These are phyloP conservation scores for Trogon melanurus DNA, from an alignment of 2,113 vertebrate species.

Conservation along the genomic window DNA sequence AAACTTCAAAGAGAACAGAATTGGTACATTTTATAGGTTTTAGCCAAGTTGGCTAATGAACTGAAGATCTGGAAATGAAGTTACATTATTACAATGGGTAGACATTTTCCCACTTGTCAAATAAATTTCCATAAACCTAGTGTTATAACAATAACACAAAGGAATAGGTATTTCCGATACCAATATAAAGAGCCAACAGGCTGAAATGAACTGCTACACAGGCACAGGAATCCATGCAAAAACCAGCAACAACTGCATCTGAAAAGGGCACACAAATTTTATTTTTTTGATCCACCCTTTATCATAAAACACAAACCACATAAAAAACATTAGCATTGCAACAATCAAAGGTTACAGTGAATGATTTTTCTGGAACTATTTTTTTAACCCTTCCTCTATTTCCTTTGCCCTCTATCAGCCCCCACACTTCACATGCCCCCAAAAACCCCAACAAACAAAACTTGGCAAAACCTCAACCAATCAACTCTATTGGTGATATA, in stretches of 20 bases:
- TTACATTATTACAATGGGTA: conserved; percentile 38
- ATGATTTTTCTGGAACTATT: not conserved
- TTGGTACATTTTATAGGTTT: conserved; percentile 29
- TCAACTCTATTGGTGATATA: not conserved
- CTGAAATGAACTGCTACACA: not conserved
- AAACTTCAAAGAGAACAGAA: conserved; percentile 64
- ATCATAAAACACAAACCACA: not conserved
- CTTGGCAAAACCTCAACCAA: not conserved
- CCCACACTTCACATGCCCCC: not conserved
- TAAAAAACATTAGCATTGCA: not conserved
- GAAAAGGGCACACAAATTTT: not conserved
- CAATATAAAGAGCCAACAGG: not conserved
- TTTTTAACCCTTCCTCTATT: not conserved
- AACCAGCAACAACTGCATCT: not conserved
- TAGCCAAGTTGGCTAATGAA: conserved; percentile 61
- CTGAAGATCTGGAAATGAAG: conserved; percentile 62
- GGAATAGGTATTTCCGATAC: conserved; percentile 35
- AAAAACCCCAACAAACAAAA: not conserved
- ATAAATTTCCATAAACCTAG: conserved; percentile 51
- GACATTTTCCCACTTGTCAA: conserved; percentile 59
- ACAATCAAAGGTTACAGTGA: not conserved
- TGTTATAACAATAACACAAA: conserved; percentile 9
- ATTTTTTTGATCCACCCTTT: not conserved
- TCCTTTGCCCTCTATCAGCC: not conserved
- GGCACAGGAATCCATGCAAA: not conserved